A percentile compares a stretch with the other conserved stretches of the same genome.
These are phyloP conservation scores for Cetonia aurata DNA, from an alignment of 2,888 invertebrate genomes.

Conservation along the genomic window DNA sequence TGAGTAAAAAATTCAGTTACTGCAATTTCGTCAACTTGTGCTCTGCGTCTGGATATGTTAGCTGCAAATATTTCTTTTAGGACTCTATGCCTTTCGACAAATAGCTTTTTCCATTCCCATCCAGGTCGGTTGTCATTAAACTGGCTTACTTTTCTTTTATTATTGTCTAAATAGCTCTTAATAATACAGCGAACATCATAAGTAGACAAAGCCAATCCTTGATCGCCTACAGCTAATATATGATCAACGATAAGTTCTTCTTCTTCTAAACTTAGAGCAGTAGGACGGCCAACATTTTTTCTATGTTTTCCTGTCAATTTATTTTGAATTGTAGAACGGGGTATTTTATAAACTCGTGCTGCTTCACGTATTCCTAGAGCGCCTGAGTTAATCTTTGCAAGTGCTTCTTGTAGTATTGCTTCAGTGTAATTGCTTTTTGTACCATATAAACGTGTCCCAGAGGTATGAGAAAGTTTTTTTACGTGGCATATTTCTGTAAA, in stretches of 20 bases:
- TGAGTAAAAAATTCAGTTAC: background rate
- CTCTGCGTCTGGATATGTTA: constrained; percentile 4
- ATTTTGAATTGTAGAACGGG: background rate
- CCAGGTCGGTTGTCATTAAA: no score
- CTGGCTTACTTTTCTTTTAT: no score
- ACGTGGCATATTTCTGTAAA: no score
- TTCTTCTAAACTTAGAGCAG: background rate
- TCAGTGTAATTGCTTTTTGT: constrained; percentile 17
- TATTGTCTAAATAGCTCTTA: no score
- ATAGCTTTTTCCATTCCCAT: no score
- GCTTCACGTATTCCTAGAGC: constrained; percentile 1
- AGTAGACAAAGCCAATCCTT: no score
- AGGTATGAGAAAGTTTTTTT: background rate
- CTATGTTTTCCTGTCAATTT: background rate
- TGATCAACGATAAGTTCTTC: background rate
- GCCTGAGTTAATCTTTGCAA: constrained; percentile 8
- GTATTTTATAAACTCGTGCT: constrained; percentile 2
- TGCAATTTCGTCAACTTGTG: constrained; percentile 8
- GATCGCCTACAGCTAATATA: no score
- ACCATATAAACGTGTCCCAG: constrained; percentile 15
- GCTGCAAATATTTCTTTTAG: constrained; percentile 8
- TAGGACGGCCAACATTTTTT: background rate
- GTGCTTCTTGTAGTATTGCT: constrained; percentile 8
- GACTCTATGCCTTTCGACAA: constrained; percentile 9
- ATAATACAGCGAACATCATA: no score